Evolutionary conservation across 2,888 invertebrate species (phyloP).

Genomic region (Orthosia incerta): DNA sequence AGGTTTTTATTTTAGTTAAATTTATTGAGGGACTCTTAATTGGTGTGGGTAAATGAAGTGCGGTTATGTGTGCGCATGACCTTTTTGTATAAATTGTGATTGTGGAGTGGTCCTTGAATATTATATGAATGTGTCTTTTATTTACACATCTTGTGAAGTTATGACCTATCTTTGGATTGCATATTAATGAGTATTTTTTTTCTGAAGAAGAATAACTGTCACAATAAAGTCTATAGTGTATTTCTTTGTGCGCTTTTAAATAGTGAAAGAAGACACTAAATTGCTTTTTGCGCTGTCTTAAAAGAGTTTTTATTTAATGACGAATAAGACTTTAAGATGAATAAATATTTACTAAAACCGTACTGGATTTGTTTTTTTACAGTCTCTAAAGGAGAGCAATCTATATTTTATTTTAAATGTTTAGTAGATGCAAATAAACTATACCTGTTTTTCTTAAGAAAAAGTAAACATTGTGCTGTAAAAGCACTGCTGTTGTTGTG

Average conservation of each 20-base stretch:
- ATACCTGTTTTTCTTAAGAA: no score
- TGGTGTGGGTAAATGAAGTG: conserved; percentile 82
- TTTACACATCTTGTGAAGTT: conserved; percentile 27
- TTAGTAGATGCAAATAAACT: no score
- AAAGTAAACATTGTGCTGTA: no score
- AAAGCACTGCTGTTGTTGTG: no score
- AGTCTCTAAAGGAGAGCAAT: background rate
- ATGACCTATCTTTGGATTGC: conserved; percentile 51
- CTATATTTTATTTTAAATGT: no score
- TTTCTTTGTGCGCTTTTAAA: conserved; percentile 33
- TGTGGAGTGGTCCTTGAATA: conserved; percentile 63
- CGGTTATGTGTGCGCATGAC: conserved; percentile 76
- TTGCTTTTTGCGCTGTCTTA: conserved; percentile 20
- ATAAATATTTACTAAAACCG: conserved; percentile 20
- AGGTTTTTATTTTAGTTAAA: conserved; percentile 82
- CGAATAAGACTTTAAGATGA: conserved; percentile 1
- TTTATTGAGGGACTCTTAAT: conserved; percentile 86
- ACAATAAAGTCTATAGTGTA: conserved; percentile 42
- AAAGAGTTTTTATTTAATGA: conserved; percentile 6
- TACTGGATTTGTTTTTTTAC: background rate
- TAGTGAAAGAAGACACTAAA: conserved; percentile 29
- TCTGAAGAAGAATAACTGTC: conserved; percentile 39
- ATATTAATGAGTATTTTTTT: conserved; percentile 38
- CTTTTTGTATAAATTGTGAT: conserved; percentile 74
- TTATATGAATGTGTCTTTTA: conserved; percentile 64